These are phyloP conservation scores for Diorhabda carinulata DNA, from an alignment of 1,140 invertebrate species.

Conservation along the genomic window DNA sequence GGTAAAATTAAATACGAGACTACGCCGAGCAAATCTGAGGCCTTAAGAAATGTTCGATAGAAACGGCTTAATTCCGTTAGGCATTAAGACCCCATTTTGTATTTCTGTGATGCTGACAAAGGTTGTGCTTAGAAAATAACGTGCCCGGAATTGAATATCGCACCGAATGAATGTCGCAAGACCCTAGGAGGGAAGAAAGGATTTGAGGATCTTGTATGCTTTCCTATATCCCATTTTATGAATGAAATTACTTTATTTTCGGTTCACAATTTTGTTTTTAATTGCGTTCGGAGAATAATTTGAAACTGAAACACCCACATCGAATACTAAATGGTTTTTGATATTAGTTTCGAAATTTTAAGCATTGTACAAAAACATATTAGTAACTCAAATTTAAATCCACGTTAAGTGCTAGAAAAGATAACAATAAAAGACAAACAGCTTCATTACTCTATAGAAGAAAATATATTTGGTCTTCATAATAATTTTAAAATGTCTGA, in stretches of 20 bases:
- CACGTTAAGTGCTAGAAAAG: too few relatives aligned
- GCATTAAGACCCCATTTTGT: slow-evolving; percentile 31
- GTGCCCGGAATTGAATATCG: slow-evolving; percentile 29
- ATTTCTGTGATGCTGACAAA: slow-evolving; percentile 28
- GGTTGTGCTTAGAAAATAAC: slow-evolving; percentile 35
- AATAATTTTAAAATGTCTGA: too few relatives aligned
- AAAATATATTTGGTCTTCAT: too few relatives aligned
- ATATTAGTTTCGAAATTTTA: too few relatives aligned
- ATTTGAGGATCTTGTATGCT: neutral
- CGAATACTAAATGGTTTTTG: too few relatives aligned
- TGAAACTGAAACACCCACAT: too few relatives aligned
- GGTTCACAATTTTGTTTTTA: neutral
- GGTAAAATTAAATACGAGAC: slow-evolving; percentile 32
- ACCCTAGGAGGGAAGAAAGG: neutral
- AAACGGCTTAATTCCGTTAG: slow-evolving; percentile 27
- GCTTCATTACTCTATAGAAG: too few relatives aligned
- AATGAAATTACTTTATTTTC: neutral
- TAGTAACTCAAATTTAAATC: too few relatives aligned
- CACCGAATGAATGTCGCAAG: slow-evolving; percentile 12
- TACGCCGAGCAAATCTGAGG: slow-evolving; percentile 5
- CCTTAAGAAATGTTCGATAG: slow-evolving; percentile 30
- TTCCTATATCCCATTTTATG: neutral
- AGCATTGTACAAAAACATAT: too few relatives aligned
- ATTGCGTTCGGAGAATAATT: neutral
- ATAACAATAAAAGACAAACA: too few relatives aligned